phyloP scores from a whole-genome alignment of 2,113 vertebrate species.

The Scalopus aquaticus region DNA sequence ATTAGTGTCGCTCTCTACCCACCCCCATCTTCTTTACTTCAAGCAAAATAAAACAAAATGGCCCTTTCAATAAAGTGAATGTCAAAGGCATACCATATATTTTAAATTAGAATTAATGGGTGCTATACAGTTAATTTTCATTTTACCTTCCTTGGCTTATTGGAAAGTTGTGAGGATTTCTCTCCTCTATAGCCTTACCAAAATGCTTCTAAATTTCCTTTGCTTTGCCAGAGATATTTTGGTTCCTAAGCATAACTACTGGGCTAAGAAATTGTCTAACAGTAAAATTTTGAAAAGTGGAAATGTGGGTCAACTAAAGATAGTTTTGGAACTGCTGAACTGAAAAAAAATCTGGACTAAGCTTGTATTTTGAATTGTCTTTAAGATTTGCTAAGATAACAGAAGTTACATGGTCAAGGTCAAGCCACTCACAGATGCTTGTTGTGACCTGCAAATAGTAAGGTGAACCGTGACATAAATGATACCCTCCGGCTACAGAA shows the following conservation, averaged over 20 bases:
- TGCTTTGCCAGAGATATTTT: neutral
- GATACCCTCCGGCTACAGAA: neutral
- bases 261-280: neutral
- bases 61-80: neutral
- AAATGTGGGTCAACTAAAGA: constrained; percentile 29
- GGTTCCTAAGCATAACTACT: constrained; percentile 32
- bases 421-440: neutral
- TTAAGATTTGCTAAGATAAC: neutral
- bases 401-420: neutral
- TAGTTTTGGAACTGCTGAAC: neutral
- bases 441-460: neutral
- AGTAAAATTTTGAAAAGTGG: constrained; percentile 38
- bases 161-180: neutral
- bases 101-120: neutral
- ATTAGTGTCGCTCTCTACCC: neutral
- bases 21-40: neutral
- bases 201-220: neutral
- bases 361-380: neutral
- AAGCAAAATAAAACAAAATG: neutral
- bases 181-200: neutral
- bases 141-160: neutral
- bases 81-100: neutral
- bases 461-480: neutral
- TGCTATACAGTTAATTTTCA: neutral
- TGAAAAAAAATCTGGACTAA: neutral